A percentile compares a stretch with the other conserved stretches of the same genome.
phyloP scores from a whole-genome alignment of 30 jellyfish, hydroid and myxozoan genomes.

The Pseudorhiza aurosa region DNA sequence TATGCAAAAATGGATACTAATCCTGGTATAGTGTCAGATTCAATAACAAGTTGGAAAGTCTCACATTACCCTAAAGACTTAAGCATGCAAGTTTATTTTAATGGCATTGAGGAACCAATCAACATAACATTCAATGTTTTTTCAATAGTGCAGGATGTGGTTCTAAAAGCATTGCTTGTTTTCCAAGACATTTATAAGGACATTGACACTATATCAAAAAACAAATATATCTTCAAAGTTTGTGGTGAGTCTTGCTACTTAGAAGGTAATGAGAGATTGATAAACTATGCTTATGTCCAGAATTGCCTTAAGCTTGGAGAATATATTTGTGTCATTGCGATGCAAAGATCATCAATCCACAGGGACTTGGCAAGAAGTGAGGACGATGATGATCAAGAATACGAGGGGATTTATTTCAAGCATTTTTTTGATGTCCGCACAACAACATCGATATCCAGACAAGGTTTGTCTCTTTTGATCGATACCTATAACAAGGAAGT shows the following conservation, averaged over 20 bases:
- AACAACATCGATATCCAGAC: slow-evolving; percentile 80
- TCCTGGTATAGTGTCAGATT: slow-evolving; percentile 73
- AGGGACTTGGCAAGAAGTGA: slow-evolving; percentile 77
- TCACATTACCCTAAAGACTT: slow-evolving; percentile 7
- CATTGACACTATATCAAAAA: slow-evolving; percentile 72
- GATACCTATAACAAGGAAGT: slow-evolving; percentile 91
- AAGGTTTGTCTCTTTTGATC: slow-evolving; percentile 79
- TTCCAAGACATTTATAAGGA: slow-evolving; percentile 52
- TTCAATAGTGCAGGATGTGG: slow-evolving; percentile 64
- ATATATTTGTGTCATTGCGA: slow-evolving; percentile 25
- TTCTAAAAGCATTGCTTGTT: slow-evolving; percentile 35
- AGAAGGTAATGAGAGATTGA: slow-evolving; percentile 72
- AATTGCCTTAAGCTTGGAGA: slow-evolving; percentile 69
- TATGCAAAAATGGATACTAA: slow-evolving; percentile 54
- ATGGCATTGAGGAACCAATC: slow-evolving; percentile 23
- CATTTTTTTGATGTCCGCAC: slow-evolving; percentile 65
- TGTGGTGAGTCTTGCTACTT: slow-evolving; percentile 80
- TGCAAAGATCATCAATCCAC: slow-evolving; percentile 41
- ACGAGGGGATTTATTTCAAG: slow-evolving; percentile 75
- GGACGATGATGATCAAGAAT: slow-evolving; percentile 80
- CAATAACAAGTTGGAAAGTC: slow-evolving; percentile 35
- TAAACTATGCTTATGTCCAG: slow-evolving; percentile 75
- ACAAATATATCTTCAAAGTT: slow-evolving; percentile 75
- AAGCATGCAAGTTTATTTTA: slow-evolving; percentile 38
- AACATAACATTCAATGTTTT: slow-evolving; percentile 40